Percentiles rank a stretch among this genome's conserved stretches.
Conservation (phyloP, 2,113 vertebrate genomes). For the Chiloscyllium plagiosum region DNA sequence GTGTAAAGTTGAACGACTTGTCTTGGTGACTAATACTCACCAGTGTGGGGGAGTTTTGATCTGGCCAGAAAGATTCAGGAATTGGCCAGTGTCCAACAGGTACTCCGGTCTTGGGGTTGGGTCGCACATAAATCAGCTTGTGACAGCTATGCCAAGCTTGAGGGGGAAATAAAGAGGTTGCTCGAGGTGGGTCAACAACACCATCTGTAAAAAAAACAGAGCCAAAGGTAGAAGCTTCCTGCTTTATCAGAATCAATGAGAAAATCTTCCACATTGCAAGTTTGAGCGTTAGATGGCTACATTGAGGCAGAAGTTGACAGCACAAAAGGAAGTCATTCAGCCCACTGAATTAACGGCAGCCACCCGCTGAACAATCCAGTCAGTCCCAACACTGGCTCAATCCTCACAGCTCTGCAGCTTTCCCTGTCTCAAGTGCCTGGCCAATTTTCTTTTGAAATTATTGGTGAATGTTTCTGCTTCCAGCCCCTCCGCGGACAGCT, state of each 20-base stretch:
- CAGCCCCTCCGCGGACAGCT: too few relatives aligned
- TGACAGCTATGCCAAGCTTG: conserved; percentile 72
- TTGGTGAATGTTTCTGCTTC: too few relatives aligned
- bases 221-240: neutral
- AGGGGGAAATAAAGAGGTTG: conserved; percentile 58
- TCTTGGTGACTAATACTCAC: conserved; percentile 53
- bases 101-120: conserved; percentile 72
- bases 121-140: conserved; percentile 71
- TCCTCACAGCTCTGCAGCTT: too few relatives aligned
- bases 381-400: too few relatives aligned
- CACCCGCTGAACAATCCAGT: too few relatives aligned
- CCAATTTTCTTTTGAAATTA: too few relatives aligned
- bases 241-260: neutral
- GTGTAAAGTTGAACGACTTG: neutral
- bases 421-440: too few relatives aligned
- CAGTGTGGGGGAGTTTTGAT: conserved; percentile 72
- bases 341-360: too few relatives aligned
- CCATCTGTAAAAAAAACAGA: conserved; percentile 55
- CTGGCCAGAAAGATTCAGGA: conserved; percentile 74
- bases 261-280: neutral
- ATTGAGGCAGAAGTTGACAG: neutral
- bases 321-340: neutral
- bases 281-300: neutral
- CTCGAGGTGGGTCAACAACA: conserved; percentile 57
- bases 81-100: conserved; percentile 76